A percentile compares a stretch with the other conserved stretches of the same genome.
Evolutionary conservation across 2,888 invertebrate species (phyloP).

Genomic region (Bedellia somnulentella): DNA sequence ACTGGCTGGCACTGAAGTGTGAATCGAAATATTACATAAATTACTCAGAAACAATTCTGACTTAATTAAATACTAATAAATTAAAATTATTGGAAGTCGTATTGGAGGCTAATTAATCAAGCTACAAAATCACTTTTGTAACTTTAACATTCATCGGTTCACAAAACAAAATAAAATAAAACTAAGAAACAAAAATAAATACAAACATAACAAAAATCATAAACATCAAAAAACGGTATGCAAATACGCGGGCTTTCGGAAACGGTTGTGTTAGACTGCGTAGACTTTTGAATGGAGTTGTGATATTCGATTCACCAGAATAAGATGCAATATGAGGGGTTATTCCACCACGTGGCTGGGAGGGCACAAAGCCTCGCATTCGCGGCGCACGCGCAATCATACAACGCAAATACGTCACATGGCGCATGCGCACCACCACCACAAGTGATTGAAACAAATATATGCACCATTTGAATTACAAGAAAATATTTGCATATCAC

Average conservation of each 20-base stretch:
- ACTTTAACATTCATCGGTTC: constrained; percentile 9
- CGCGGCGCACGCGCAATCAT: constrained; percentile 21
- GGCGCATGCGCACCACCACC: constrained; percentile 21
- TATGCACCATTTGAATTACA: constrained; percentile 34
- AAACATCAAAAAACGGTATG: constrained; percentile 46
- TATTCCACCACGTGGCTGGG: neutral
- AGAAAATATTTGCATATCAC: constrained; percentile 60
- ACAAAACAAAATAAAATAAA: constrained; percentile 33
- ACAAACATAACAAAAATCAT: constrained; percentile 51
- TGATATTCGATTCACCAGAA: constrained; percentile 28
- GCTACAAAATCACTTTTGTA: constrained; percentile 12
- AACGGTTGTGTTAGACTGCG: too few species aligned
- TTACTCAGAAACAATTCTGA: constrained; percentile 38
- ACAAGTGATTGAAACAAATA: too few species aligned
- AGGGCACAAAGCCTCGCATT: constrained; percentile 30
- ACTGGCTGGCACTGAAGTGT: constrained; percentile 51
- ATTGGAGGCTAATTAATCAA: constrained; percentile 44
- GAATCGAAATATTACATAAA: constrained; percentile 34
- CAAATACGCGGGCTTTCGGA: constrained; percentile 40
- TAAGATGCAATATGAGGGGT: constrained; percentile 12
- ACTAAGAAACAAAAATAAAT: constrained; percentile 54
- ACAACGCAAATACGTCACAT: constrained; percentile 17
- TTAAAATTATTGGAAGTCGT: constrained; percentile 53
- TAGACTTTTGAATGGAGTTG: neutral
- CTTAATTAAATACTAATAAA: constrained; percentile 11